A percentile compares a stretch with the other conserved stretches of the same genome.
Evolutionary conservation across 2,113 vertebrate genomes (phyloP).

Genomic region (Suricata suricatta): DNA sequence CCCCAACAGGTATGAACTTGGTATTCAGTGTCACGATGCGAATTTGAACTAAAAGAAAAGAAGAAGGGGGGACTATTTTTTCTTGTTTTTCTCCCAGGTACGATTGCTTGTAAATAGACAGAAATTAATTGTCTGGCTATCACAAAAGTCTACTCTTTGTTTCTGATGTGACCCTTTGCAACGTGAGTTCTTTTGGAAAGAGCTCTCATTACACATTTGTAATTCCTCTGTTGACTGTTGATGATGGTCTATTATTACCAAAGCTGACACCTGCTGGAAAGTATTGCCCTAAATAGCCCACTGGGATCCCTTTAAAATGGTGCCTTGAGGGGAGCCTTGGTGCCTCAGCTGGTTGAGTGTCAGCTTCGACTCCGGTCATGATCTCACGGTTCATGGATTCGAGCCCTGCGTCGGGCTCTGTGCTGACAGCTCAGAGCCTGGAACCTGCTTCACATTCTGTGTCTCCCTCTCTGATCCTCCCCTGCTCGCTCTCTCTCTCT

Average conservation of each 20-base stretch:
- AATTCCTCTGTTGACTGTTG: neutral
- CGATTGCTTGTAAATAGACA: neutral
- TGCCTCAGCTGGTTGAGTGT: too few relatives aligned
- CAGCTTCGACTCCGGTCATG: too few relatives aligned
- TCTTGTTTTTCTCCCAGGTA: neutral
- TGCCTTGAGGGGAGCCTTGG: neutral
- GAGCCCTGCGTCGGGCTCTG: too few relatives aligned
- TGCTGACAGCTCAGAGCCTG: too few relatives aligned
- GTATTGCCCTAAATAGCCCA: neutral
- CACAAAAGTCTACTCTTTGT: neutral
- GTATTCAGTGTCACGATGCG: constrained; percentile 69
- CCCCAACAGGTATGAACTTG: constrained; percentile 59
- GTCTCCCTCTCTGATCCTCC: too few relatives aligned
- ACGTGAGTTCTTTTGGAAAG: neutral
- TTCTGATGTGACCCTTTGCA: neutral
- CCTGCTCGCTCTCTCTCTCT: too few relatives aligned
- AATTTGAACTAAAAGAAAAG: constrained; percentile 62
- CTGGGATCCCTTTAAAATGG: neutral
- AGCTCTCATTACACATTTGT: neutral
- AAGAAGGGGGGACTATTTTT: neutral
- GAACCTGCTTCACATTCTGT: too few relatives aligned
- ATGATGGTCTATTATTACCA: neutral
- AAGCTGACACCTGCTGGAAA: neutral
- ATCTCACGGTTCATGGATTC: too few relatives aligned
- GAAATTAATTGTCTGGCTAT: neutral